phyloP scores from a whole-genome alignment of 2,113 vertebrate genomes.

The Heptranchias perlo region DNA sequence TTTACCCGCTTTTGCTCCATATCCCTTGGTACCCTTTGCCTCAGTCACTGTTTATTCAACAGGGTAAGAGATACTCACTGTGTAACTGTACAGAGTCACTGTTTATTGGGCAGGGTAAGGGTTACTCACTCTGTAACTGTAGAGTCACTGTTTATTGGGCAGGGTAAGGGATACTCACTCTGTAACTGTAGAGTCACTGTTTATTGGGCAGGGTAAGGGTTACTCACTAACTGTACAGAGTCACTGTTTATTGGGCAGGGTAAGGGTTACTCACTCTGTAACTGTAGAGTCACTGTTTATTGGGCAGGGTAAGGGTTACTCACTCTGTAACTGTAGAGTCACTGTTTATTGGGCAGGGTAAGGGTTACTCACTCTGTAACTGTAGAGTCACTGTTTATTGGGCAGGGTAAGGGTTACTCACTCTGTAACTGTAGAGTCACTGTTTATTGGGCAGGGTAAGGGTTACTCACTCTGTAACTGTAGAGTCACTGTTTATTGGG shows the following conservation, averaged over 20 bases:
- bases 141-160: not conserved
- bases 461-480: too few relatives aligned
- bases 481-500: not conserved
- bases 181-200: too few relatives aligned
- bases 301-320: not conserved
- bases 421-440: too few relatives aligned
- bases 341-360: not conserved
- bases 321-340: too few relatives aligned
- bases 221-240: too few relatives aligned
- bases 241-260: not conserved
- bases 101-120: not conserved
- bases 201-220: not conserved
- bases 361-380: too few relatives aligned
- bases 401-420: too few relatives aligned
- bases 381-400: not conserved
- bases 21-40: not conserved
- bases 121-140: too few relatives aligned
- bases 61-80: too few relatives aligned
- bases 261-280: too few relatives aligned
- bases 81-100: too few relatives aligned
- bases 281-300: not conserved
- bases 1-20: not conserved
- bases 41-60: not conserved
- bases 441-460: not conserved
- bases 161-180: too few relatives aligned